These are phyloP conservation scores for Orchesella flavescens DNA, from an alignment of 2,888 invertebrate genomes.

Conservation along the genomic window DNA sequence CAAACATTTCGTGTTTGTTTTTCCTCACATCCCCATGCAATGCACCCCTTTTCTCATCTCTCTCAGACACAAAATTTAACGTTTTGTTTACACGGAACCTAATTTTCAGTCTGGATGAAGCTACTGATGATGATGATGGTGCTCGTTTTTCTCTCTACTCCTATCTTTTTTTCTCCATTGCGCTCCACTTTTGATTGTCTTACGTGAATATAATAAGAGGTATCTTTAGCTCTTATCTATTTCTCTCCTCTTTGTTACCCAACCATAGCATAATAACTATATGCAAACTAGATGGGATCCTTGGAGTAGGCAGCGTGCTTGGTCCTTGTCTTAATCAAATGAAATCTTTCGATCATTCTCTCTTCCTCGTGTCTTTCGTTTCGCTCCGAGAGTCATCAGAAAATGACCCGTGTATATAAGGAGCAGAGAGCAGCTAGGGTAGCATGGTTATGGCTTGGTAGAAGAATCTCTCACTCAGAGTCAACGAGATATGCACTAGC, in stretches of 20 bases:
- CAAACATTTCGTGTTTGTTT: slow-evolving; percentile 2
- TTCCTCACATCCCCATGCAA: neutral
- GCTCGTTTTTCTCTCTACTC: slow-evolving; percentile 3
- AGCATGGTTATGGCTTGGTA: no score
- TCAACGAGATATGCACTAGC: no score
- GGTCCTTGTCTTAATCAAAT: slow-evolving; percentile 40
- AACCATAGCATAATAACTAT: neutral
- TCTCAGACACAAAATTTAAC: slow-evolving; percentile 6
- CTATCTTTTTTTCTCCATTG: slow-evolving; percentile 5
- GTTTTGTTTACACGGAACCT: slow-evolving; percentile 46
- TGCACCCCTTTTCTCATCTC: neutral
- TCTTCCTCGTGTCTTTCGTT: slow-evolving; percentile 9
- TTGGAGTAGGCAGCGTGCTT: neutral
- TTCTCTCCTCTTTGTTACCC: slow-evolving; percentile 18
- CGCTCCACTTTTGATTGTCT: slow-evolving; percentile 32
- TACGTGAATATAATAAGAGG: slow-evolving; percentile 21
- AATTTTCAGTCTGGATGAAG: slow-evolving; percentile 31
- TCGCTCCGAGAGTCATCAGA: slow-evolving; percentile 20
- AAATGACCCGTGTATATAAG: slow-evolving; percentile 14
- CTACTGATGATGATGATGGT: slow-evolving; percentile 28
- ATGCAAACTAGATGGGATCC: neutral
- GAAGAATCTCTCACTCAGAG: no score
- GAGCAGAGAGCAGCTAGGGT: no score
- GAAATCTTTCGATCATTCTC: slow-evolving; percentile 38
- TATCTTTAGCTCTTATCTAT: slow-evolving; percentile 8